These are phyloP conservation scores for Zosterops japonicus DNA, from an alignment of 2,113 vertebrate genomes.

Conservation along the genomic window DNA sequence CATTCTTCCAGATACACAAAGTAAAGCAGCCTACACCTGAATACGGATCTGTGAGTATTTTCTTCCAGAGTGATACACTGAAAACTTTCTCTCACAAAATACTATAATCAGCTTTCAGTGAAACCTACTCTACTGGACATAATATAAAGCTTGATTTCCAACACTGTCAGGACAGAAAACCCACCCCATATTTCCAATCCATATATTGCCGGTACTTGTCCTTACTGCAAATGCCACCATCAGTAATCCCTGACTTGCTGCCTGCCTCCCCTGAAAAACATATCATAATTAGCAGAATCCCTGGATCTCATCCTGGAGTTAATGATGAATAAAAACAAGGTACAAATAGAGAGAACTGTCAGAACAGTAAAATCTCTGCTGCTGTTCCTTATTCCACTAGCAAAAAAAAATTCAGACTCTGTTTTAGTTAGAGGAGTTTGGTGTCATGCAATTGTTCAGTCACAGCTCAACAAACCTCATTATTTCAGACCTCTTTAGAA, in stretches of 20 bases:
- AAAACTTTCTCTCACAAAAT: background rate
- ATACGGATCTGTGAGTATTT: background rate
- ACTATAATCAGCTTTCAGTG: background rate
- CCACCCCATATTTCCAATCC: background rate
- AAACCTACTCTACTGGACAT: background rate
- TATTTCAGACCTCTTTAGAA: background rate
- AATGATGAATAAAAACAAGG: background rate
- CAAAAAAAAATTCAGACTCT: background rate
- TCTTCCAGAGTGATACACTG: background rate
- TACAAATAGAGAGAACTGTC: background rate
- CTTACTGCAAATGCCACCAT: background rate
- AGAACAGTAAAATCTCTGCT: background rate
- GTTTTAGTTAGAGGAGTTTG: background rate
- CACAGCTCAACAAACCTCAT: background rate
- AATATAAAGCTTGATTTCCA: slow-evolving; percentile 9
- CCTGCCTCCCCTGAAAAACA: background rate
- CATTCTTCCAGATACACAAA: background rate
- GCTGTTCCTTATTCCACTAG: background rate
- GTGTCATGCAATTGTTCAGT: background rate
- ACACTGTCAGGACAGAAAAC: background rate
- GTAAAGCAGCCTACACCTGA: background rate
- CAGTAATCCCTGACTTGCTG: background rate
- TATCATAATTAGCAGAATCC: background rate
- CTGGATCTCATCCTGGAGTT: background rate
- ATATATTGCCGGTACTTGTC: background rate